A percentile compares a stretch with the other conserved stretches of the same genome.
phyloP scores from a whole-genome alignment of 2,113 vertebrate species.

The Scomber colias region DNA sequence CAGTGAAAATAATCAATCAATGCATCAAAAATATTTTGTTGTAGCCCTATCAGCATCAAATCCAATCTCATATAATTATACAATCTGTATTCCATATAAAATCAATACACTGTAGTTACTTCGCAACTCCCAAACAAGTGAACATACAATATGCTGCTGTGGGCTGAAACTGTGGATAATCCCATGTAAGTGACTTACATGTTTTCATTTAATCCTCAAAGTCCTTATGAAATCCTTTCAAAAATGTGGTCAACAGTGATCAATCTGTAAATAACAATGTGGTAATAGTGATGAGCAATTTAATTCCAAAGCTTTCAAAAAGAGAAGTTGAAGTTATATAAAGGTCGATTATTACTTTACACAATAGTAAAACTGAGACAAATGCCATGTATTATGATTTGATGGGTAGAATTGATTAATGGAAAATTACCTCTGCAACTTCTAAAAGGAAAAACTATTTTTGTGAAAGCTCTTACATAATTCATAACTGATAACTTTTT shows the following conservation, averaged over 20 bases:
- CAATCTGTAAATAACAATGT: background rate
- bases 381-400: background rate
- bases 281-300: background rate
- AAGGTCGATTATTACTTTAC: background rate
- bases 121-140: background rate
- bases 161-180: background rate
- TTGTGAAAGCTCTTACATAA: too few relatives aligned
- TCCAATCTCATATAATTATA: background rate
- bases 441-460: background rate
- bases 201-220: constrained; percentile 1
- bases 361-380: background rate
- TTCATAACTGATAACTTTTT: too few relatives aligned
- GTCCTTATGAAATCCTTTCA: constrained; percentile 7
- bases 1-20: background rate
- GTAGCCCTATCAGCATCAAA: background rate
- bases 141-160: background rate
- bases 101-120: background rate
- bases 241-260: background rate
- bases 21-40: background rate
- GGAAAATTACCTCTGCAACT: background rate
- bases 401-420: background rate
- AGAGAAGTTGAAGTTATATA: too few relatives aligned
- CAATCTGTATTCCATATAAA: background rate
- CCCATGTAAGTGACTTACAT: background rate
- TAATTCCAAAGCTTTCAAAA: too few relatives aligned